phyloP scores from a whole-genome alignment of 64 coral and sea anemone genomes.

The Anthopleura sola region DNA sequence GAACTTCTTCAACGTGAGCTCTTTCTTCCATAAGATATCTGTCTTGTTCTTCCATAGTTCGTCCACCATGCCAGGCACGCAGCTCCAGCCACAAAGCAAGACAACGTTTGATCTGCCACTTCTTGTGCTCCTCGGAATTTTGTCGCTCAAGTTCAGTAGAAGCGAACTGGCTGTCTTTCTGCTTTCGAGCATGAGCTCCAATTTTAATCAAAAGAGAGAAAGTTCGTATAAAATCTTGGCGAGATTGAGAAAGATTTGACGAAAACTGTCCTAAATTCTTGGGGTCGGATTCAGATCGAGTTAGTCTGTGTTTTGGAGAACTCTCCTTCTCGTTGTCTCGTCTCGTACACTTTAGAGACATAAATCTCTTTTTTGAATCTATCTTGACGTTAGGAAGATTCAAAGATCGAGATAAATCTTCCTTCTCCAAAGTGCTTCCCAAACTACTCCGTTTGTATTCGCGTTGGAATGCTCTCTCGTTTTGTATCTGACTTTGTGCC shows the following conservation, averaged over 20 bases:
- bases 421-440: constrained; percentile 9
- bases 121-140: constrained; percentile 79
- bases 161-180: constrained; percentile 60
- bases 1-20: constrained; percentile 65
- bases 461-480: constrained; percentile 73
- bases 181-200: constrained; percentile 69
- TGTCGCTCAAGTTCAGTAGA: constrained; percentile 53
- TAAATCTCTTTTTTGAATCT: constrained; percentile 64
- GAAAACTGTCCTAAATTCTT: not conserved
- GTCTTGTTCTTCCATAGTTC: constrained; percentile 85
- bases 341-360: constrained; percentile 69
- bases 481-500: constrained; percentile 33
- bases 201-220: constrained; percentile 85
- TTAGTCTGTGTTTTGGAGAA: constrained; percentile 1
- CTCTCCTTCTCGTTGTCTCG: not conserved
- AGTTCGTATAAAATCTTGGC: constrained; percentile 77
- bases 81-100: constrained; percentile 94
- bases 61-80: constrained; percentile 79
- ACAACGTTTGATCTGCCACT: constrained; percentile 68
- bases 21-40: constrained; percentile 59
- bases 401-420: constrained; percentile 34
- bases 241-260: constrained; percentile 1
- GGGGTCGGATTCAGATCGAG: constrained; percentile 56
- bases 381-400: constrained; percentile 81
- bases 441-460: constrained; percentile 68